Conservation (phyloP, 2,113 vertebrate species). For the Pseudorhombus dupliciocellatus region DNA sequence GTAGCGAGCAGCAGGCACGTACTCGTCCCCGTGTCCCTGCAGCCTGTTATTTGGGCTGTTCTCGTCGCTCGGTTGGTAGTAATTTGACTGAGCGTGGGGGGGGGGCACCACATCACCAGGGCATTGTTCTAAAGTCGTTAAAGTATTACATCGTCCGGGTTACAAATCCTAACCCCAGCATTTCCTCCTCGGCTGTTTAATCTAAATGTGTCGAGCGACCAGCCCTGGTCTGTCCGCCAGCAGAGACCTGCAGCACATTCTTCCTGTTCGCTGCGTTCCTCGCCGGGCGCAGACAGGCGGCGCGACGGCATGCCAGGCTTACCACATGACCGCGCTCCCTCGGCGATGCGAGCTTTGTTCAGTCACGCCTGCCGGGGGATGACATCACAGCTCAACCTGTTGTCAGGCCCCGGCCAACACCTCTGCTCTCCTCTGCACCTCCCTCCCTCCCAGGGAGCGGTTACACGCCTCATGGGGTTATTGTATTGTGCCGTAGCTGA, state of each 20-base stretch:
- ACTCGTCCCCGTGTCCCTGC: background rate
- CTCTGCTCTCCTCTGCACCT: constrained; percentile 2
- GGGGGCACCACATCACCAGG: constrained; percentile 24
- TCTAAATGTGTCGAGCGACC: background rate
- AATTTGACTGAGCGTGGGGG: constrained; percentile 35
- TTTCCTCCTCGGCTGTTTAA: constrained; percentile 19
- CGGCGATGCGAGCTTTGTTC: constrained; percentile 11
- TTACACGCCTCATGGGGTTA: background rate
- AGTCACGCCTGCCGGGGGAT: constrained; percentile 6
- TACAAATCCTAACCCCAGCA: constrained; percentile 1
- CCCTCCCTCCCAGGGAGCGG: constrained; percentile 12
- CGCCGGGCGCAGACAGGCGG: constrained; percentile 50
- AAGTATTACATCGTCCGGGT: constrained; percentile 26
- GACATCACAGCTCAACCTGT: constrained; percentile 19
- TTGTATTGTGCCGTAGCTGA: background rate
- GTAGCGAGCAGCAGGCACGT: background rate
- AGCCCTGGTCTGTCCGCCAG: constrained; percentile 1
- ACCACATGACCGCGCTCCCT: constrained; percentile 34
- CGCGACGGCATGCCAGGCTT: constrained; percentile 34
- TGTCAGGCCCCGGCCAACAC: constrained; percentile 30
- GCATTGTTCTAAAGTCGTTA: constrained; percentile 33
- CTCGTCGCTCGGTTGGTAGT: constrained; percentile 26
- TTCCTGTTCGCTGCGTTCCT: constrained; percentile 33
- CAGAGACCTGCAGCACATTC: constrained; percentile 34
- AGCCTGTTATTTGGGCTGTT: constrained; percentile 45